Evolutionary conservation across 1,140 invertebrate species (phyloP).

Genomic region (Oedothorax gibbosus): DNA sequence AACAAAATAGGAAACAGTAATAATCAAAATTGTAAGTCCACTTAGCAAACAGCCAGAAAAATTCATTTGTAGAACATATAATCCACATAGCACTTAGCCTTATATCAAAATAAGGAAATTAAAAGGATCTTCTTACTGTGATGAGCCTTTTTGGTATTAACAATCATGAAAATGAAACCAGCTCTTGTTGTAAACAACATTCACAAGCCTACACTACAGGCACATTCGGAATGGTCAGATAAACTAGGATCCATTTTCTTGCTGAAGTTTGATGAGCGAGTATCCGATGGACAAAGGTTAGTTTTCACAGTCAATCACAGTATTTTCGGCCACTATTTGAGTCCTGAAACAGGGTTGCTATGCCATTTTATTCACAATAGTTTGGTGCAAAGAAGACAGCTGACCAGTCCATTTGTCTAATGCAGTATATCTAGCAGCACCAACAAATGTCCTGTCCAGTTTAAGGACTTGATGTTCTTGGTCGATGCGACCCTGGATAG

Average conservation of each 20-base stretch:
- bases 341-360: constrained; percentile 61
- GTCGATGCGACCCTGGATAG: constrained; percentile 96
- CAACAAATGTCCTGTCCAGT: constrained; percentile 83
- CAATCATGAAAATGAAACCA: constrained; percentile 13
- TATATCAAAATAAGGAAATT: background rate
- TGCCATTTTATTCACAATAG: constrained; percentile 79
- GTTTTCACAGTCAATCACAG: constrained; percentile 33
- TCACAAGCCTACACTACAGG: constrained; percentile 16
- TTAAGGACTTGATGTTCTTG: constrained; percentile 96
- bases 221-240: constrained; percentile 44
- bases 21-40: no score
- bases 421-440: constrained; percentile 88
- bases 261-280: constrained; percentile 18
- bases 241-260: constrained; percentile 15
- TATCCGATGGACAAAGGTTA: constrained; percentile 44
- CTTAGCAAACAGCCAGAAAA: no score
- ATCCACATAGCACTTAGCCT: background rate
- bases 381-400: constrained; percentile 86
- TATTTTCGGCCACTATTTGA: constrained; percentile 8
- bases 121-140: constrained; percentile 6
- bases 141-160: constrained; percentile 38
- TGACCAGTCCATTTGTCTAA: constrained; percentile 97
- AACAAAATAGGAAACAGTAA: no score
- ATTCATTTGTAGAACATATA: no score
- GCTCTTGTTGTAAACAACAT: constrained; percentile 14